phyloP scores from a whole-genome alignment of 2,888 invertebrate genomes.

The Venusia cambrica region DNA sequence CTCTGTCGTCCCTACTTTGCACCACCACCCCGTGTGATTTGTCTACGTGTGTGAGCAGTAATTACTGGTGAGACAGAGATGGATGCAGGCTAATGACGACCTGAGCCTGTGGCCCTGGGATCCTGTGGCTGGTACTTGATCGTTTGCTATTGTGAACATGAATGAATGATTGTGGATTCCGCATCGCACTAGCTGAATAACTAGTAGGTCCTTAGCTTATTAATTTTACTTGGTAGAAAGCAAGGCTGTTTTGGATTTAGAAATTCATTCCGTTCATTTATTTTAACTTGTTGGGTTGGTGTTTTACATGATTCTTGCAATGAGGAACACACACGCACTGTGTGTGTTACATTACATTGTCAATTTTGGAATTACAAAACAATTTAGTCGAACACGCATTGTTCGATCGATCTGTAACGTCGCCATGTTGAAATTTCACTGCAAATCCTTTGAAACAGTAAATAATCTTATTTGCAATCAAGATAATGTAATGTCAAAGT shows the following conservation, averaged over 20 bases:
- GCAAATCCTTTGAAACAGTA: slow-evolving; percentile 7
- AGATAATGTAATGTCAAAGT: slow-evolving; percentile 22
- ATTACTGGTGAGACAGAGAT: slow-evolving; percentile 61
- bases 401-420: no score
- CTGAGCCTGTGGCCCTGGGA: slow-evolving; percentile 27
- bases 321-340: no score
- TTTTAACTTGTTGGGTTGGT: no score
- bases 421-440: slow-evolving; percentile 4
- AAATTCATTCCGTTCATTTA: no score
- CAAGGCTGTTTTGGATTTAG: no score
- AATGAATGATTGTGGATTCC: slow-evolving; percentile 14
- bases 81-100: slow-evolving; percentile 52
- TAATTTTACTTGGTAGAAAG: background rate
- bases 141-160: slow-evolving; percentile 11
- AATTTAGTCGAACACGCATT: no score
- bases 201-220: background rate
- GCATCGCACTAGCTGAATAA: slow-evolving; percentile 5
- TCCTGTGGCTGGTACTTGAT: slow-evolving; percentile 15
- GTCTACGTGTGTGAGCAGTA: slow-evolving; percentile 54
- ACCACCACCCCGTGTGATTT: slow-evolving; percentile 41
- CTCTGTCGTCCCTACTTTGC: slow-evolving; percentile 26
- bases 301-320: no score
- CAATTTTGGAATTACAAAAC: no score
- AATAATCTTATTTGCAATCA: no score
- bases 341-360: no score